Evolutionary conservation across 1,140 invertebrate genomes (phyloP), one percentile per base, ranked within the genome.

Genomic region (Listronotus bonariensis): DNA sequence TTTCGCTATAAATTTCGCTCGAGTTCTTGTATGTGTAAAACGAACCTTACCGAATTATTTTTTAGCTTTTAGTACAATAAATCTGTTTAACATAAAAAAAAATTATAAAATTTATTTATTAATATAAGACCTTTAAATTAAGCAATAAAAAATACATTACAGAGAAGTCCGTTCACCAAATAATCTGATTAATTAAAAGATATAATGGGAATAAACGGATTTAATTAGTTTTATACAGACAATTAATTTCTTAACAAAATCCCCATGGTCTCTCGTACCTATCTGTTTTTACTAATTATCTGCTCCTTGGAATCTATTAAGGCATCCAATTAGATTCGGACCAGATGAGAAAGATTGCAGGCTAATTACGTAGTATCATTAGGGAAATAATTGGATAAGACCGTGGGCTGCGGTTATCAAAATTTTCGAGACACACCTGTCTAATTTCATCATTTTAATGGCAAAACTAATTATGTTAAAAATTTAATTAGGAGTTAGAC

Each of bases 251-350:
- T 36, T 10, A n/a, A 54, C 31, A 0, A 26, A 49, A 49, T 49
- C 26, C n/a, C 31, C 49, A 52, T 36, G 31, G 20, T 38, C 49
- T 32, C 26, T 26, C 18, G 11, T 34, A 31, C 52, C 34, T 54
- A 54, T 54, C 40, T 56, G 42, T 56, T 56, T 56, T 56, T 56
- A 42, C n/a, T 56, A 56, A 54, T 56, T 56, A 56, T 42, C 36
- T 56, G 10, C 15, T 56, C 10, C n/a, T 41, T 36, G 53, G 53
- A 20, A 42, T 42, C 53, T 56, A 56, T 56, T 56, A 45, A 42
- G 38, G 15, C n/a, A n/a, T 17, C 53, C 41, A 56, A 56, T 56
- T 56, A 56, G 53, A 56, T 31, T 18, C 53, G 53, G 53, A 20
- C 53, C 36, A 40, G 53, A 53, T 53, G 51, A 53, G 31, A 36